Percentiles rank a stretch among this genome's conserved stretches.
Evolutionary conservation across 2,113 vertebrate species (phyloP).

Genomic region (Halcyon senegalensis): DNA sequence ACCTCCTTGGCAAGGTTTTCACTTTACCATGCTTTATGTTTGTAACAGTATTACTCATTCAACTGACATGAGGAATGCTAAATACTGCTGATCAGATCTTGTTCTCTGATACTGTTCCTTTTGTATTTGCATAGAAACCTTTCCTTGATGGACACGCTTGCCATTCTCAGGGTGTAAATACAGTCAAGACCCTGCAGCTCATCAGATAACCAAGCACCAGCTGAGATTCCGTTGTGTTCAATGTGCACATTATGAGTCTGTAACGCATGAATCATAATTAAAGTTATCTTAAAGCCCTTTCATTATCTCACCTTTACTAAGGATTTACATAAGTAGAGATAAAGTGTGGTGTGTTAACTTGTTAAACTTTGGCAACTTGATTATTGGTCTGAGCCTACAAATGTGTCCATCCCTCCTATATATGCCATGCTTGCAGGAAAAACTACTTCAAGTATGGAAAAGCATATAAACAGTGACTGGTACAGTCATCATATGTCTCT

Average conservation of each 20-base stretch:
- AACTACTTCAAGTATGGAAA: neutral
- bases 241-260: neutral
- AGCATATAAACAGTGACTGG: neutral
- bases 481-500: neutral
- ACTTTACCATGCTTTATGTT: neutral
- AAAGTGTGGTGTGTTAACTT: neutral
- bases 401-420: neutral
- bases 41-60: neutral
- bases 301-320: slow-evolving; percentile 22
- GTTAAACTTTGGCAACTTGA: neutral
- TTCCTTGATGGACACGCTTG: neutral
- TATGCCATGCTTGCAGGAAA: accelerated
- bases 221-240: neutral
- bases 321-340: neutral
- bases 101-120: neutral
- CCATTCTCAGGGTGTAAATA: neutral
- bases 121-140: neutral
- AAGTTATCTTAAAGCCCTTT: slow-evolving; percentile 7
- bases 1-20: neutral
- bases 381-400: neutral
- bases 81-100: neutral
- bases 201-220: neutral
- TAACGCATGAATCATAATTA: neutral
- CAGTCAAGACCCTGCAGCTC: neutral
- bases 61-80: accelerated